phyloP scores from a whole-genome alignment of 2,888 invertebrate species.

The Rhopalosiphum nymphaeae region DNA sequence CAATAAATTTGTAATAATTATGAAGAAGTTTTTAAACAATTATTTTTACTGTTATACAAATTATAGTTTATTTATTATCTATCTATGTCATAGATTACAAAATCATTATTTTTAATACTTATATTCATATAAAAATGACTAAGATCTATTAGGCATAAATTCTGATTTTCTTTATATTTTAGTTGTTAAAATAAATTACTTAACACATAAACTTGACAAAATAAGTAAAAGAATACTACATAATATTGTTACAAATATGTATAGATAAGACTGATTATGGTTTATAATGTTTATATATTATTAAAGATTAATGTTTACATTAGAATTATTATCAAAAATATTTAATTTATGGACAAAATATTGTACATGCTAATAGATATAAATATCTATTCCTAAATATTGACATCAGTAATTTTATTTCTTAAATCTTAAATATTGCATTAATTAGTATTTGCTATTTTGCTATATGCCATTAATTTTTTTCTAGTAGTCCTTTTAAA shows the following conservation, averaged over 20 bases:
- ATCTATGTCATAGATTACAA: background rate
- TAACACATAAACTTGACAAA: background rate
- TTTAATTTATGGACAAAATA: background rate
- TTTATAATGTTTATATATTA: slow-evolving; percentile 23
- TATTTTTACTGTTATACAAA: slow-evolving; percentile 41
- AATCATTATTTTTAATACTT: slow-evolving; percentile 44
- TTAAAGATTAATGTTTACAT: slow-evolving; percentile 20
- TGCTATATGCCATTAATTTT: background rate
- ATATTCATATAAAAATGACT: background rate
- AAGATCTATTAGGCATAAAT: slow-evolving; percentile 2
- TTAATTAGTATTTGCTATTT: background rate
- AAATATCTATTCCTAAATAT: background rate
- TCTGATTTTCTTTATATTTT: background rate
- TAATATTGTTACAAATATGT: slow-evolving; percentile 14
- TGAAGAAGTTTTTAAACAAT: slow-evolving; percentile 43
- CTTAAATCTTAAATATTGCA: background rate
- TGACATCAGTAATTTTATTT: background rate
- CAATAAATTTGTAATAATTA: slow-evolving; percentile 23
- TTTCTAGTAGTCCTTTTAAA: background rate
- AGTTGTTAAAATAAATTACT: slow-evolving; percentile 20
- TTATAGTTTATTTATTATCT: slow-evolving; percentile 36
- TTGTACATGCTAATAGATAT: background rate
- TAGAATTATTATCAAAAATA: background rate
- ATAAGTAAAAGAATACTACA: background rate
- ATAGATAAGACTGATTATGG: slow-evolving; percentile 50